A percentile compares a stretch with the other conserved stretches of the same genome.
phyloP scores from a whole-genome alignment of 2,888 invertebrate genomes.

The Perizoma affinitatum region DNA sequence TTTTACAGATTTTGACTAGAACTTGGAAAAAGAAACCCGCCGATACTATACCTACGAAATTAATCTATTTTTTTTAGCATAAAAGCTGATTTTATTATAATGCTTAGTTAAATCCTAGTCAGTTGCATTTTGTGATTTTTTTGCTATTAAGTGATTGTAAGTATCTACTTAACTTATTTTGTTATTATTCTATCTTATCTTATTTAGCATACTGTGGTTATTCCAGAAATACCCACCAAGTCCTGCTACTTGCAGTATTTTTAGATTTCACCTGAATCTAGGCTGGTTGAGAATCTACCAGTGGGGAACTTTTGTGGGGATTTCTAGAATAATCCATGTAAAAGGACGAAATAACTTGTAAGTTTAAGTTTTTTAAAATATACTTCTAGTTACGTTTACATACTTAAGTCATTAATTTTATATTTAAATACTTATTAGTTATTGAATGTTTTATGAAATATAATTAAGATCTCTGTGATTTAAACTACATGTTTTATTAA shows the following conservation, averaged over 20 bases:
- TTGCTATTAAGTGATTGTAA: too few relatives aligned
- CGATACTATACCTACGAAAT: slow-evolving; percentile 19
- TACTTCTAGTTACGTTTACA: neutral
- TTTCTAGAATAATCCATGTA: neutral
- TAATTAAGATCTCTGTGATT: slow-evolving; percentile 57
- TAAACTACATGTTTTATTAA: slow-evolving; percentile 65
- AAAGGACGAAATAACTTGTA: slow-evolving; percentile 14
- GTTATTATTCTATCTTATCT: too few relatives aligned
- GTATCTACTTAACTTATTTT: too few relatives aligned
- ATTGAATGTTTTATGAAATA: slow-evolving; percentile 12
- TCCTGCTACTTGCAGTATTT: too few relatives aligned
- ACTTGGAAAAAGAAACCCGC: slow-evolving; percentile 4
- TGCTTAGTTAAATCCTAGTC: slow-evolving; percentile 19
- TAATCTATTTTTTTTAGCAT: neutral
- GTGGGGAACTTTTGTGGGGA: too few relatives aligned
- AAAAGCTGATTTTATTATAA: too few relatives aligned
- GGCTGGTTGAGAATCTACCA: too few relatives aligned
- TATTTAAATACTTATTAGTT: neutral
- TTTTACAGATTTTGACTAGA: slow-evolving; percentile 11
- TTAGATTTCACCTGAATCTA: too few relatives aligned
- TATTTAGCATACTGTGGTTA: too few relatives aligned
- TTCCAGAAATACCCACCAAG: too few relatives aligned
- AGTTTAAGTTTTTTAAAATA: neutral
- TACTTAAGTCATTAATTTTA: too few relatives aligned
- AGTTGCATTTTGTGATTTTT: slow-evolving; percentile 9